Conservation (phyloP, 2,888 invertebrate genomes). For the Stegophylla sp. region DNA sequence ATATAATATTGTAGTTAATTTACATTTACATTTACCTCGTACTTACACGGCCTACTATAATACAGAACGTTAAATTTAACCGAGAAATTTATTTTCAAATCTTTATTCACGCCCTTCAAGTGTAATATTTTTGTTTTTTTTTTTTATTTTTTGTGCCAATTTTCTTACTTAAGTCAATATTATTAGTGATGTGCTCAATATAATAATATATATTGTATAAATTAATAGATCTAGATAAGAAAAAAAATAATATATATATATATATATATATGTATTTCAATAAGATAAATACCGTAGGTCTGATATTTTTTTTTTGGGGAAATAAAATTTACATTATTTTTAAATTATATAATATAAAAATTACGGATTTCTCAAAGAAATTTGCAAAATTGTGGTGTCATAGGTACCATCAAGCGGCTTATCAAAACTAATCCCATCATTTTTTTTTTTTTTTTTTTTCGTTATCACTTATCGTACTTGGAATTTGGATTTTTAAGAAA, state of each 20-base stretch:
- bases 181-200: constrained; percentile 57
- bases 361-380: constrained; percentile 44
- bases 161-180: constrained; percentile 56
- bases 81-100: constrained; percentile 44
- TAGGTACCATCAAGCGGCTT: not conserved
- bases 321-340: constrained; percentile 13
- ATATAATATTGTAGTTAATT: constrained; percentile 14
- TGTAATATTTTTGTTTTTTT: constrained; percentile 14
- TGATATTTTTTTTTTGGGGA: constrained; percentile 44
- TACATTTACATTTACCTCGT: constrained; percentile 33
- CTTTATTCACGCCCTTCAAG: constrained; percentile 38
- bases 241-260: too few relatives aligned
- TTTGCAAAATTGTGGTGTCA: constrained; percentile 2
- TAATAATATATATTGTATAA: constrained; percentile 56
- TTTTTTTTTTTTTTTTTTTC: not conserved
- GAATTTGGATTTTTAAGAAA: not conserved
- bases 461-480: not conserved
- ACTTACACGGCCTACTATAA: constrained; percentile 52
- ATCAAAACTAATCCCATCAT: constrained; percentile 3
- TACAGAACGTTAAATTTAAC: constrained; percentile 39
- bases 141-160: constrained; percentile 52
- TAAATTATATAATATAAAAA: constrained; percentile 30
- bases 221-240: constrained; percentile 42
- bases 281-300: constrained; percentile 41
- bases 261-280: too few relatives aligned